These are phyloP conservation scores for Oegoconia quadripuncta DNA, from an alignment of 2,888 invertebrate genomes.

Conservation along the genomic window DNA sequence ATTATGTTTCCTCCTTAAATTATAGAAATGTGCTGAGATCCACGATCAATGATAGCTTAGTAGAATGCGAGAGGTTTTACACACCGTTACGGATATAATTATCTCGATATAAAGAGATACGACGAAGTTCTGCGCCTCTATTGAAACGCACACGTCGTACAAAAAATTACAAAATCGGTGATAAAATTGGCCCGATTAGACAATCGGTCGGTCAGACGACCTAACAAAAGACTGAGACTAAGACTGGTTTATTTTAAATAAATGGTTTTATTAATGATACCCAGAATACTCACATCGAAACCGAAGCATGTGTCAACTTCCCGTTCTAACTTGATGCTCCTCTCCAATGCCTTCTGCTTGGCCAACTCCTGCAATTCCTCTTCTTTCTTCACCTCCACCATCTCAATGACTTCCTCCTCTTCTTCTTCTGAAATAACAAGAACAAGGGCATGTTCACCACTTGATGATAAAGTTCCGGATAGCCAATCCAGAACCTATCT, in stretches of 20 bases:
- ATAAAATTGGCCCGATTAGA: not conserved
- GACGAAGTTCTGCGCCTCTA: no score
- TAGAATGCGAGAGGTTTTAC: no score
- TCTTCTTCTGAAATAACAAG: constrained; percentile 38
- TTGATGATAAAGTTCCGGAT: no score
- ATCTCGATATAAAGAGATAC: no score
- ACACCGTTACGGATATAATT: no score
- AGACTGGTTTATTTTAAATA: not conserved
- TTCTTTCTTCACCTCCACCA: constrained; percentile 59
- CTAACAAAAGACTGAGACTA: no score
- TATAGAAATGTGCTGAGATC: no score
- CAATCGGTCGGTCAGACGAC: not conserved
- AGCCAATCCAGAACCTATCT: no score
- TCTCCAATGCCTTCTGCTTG: constrained; percentile 35
- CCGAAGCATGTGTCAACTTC: constrained; percentile 91
- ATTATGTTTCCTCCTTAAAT: no score
- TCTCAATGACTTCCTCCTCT: constrained; percentile 42
- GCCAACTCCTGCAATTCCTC: constrained; percentile 47
- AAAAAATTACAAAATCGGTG: not conserved
- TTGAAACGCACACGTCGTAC: no score
- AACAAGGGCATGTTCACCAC: constrained; percentile 24
- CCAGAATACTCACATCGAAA: constrained; percentile 83
- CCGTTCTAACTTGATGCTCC: constrained; percentile 67
- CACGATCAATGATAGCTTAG: no score
- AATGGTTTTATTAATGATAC: not conserved